Percentiles rank a stretch among this genome's conserved stretches.
Conservation (phyloP, 2,888 invertebrate genomes). For the Drosophila austrosaltans region DNA sequence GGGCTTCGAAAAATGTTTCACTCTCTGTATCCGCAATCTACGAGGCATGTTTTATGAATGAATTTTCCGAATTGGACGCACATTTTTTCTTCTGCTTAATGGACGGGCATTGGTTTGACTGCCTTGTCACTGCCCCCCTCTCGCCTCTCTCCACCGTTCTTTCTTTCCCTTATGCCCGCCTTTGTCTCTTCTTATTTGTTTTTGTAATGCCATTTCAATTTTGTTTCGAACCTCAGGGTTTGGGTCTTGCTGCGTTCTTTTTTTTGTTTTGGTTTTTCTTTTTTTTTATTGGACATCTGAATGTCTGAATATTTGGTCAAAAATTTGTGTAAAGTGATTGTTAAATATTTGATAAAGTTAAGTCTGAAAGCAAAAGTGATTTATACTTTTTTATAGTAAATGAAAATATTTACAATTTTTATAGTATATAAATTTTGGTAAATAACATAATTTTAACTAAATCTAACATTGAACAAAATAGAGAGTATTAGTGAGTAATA, state of each 20-base stretch:
- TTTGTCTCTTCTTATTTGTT: conserved; percentile 19
- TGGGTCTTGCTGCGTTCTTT: neutral
- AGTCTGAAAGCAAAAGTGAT: conserved; percentile 1
- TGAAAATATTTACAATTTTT: neutral
- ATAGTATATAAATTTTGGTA: too few species aligned
- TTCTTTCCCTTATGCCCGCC: neutral
- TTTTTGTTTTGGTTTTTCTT: conserved; percentile 1
- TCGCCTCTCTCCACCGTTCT: neutral
- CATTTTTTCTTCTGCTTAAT: conserved; percentile 59
- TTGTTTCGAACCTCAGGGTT: conserved; percentile 27
- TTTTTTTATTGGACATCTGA: conserved; percentile 1
- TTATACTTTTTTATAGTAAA: neutral
- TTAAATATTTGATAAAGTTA: conserved; percentile 4
- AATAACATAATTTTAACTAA: too few species aligned
- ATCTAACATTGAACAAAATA: too few species aligned
- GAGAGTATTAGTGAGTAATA: too few species aligned
- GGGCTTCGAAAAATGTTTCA: conserved; percentile 41
- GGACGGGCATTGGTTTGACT: conserved; percentile 49
- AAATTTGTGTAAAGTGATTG: conserved; percentile 42
- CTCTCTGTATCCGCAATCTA: conserved; percentile 58
- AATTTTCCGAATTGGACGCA: conserved; percentile 74
- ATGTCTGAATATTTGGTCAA: conserved; percentile 59
- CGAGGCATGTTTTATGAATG: conserved; percentile 77
- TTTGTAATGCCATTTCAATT: conserved; percentile 27
- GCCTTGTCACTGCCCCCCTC: neutral